Conservation (phyloP, 2,113 vertebrate species). For the Peromyscus leucopus region DNA sequence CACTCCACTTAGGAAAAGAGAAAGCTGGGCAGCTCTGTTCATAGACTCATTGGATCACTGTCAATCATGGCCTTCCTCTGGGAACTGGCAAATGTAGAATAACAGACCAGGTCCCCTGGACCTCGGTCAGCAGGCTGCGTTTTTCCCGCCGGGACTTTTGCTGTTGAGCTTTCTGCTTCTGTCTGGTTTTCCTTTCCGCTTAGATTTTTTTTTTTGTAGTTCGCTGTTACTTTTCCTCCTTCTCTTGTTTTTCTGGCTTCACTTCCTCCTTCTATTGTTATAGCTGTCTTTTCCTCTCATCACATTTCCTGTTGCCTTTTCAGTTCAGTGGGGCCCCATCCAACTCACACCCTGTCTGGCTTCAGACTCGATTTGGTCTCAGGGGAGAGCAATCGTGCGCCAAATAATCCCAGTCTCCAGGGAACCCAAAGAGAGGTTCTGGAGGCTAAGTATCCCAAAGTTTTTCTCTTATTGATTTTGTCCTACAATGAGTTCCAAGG, state of each 20-base stretch:
- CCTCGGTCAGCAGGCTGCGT: neutral
- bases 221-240: slow-evolving; percentile 71
- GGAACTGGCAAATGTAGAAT: neutral
- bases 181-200: slow-evolving; percentile 46
- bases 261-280: slow-evolving; percentile 82
- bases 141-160: neutral
- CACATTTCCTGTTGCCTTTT: slow-evolving; percentile 80
- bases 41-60: neutral
- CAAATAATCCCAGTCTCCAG: slow-evolving; percentile 31
- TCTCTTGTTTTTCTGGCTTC: slow-evolving; percentile 73
- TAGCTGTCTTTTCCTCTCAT: slow-evolving; percentile 76
- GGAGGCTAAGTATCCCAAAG: slow-evolving; percentile 35
- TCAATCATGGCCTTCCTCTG: neutral
- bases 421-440: slow-evolving; percentile 47
- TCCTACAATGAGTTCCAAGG: slow-evolving; percentile 61
- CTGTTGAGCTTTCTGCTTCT: neutral
- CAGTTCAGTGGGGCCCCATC: slow-evolving; percentile 59
- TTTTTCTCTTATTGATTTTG: slow-evolving; percentile 69
- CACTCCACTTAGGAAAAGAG: slow-evolving; percentile 12
- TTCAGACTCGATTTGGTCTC: slow-evolving; percentile 36
- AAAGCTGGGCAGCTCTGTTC: neutral
- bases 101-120: neutral
- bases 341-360: slow-evolving; percentile 62
- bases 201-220: slow-evolving; percentile 43
- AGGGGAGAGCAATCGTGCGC: neutral